phyloP scores from a whole-genome alignment of 2,888 invertebrate genomes.

The Drosophila bunnanda region DNA sequence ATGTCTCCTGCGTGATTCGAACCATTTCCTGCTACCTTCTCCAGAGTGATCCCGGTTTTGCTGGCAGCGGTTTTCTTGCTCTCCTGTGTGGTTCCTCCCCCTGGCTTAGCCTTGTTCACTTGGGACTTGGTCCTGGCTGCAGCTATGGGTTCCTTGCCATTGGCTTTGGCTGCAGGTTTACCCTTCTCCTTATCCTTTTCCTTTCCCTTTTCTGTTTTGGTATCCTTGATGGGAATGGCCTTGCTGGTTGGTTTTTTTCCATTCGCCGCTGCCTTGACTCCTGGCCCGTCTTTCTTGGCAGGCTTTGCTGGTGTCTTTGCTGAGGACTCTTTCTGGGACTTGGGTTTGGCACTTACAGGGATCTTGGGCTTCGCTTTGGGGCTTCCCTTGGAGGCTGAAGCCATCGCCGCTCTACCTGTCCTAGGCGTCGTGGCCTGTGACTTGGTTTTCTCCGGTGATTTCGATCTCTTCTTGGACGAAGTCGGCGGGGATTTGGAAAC shows the following conservation, averaged over 20 bases:
- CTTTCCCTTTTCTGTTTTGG: slow-evolving; percentile 8
- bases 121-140: slow-evolving; percentile 25
- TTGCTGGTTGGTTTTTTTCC: slow-evolving; percentile 17
- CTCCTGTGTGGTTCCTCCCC: slow-evolving; percentile 7
- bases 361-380: slow-evolving; percentile 57
- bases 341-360: slow-evolving; percentile 84
- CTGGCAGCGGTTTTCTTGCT: slow-evolving; percentile 8
- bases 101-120: slow-evolving; percentile 32
- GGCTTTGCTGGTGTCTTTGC: slow-evolving; percentile 46
- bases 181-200: slow-evolving; percentile 20
- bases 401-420: slow-evolving; percentile 57
- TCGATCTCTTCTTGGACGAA: slow-evolving; percentile 37
- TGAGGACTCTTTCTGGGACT: slow-evolving; percentile 62
- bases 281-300: slow-evolving; percentile 42
- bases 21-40: slow-evolving; percentile 40
- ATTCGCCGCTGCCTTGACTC: slow-evolving; percentile 55
- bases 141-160: slow-evolving; percentile 41
- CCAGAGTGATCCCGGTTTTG: slow-evolving; percentile 16
- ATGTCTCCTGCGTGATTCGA: slow-evolving; percentile 37
- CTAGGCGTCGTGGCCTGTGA: slow-evolving; percentile 19
- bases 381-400: slow-evolving; percentile 64
- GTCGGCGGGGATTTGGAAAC: slow-evolving; percentile 22
- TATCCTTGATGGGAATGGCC: slow-evolving; percentile 22
- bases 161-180: slow-evolving; percentile 47
- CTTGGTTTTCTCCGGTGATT: slow-evolving; percentile 44